Base-by-base conservation (phyloP, 2,888 invertebrate genomes). In the Stomorhina lunata region DNA sequence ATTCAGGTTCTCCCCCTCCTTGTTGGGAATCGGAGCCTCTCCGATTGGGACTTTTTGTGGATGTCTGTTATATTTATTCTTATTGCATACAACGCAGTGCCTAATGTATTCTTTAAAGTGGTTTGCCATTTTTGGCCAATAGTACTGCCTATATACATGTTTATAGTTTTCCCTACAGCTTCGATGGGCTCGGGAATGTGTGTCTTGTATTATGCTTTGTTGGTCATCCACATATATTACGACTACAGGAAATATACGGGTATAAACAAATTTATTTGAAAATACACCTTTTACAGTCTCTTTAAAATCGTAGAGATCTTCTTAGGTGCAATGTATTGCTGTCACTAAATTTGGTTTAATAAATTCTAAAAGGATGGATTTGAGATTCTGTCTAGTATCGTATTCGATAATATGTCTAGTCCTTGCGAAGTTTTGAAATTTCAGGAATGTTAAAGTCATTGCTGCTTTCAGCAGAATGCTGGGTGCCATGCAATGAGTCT, bases 1-100 rank as follows among this genome's bases (percentile, higher is more conserved):
- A 37, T 81, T 37, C 4, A 82, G 29, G 9, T 68, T 43, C 45
- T 84, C 80, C 34, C 81, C 75, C 34, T 81, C 79, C 32, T 57
- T 68, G 17, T 71, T 29, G n/a, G 80, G 80, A 72, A 80, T 84
- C 50, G 76, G 76, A 45, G 83, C 78, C 69, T 81, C 77, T 43
- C 73, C 75, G 57, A 80, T 83, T 77, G 71, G 78, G 29, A 80
- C 34, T 48, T 45, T 61, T 78, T 45, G 1, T n/a, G 77, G 83
- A n/a, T 81, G 75, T 12, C 81, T 71, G 17, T 83, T 61, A 22
- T 83, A 81, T 48, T 83, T 83, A 29, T 48, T 71, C 43, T 43
- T 65, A 32, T 82, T 84, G 45, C 80, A 81, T 0, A 69, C 61
- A 27, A 15, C 45, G n/a, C 79, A 81, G 12, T 79, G 61, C 65